phyloP scores from a whole-genome alignment of 2,888 invertebrate species.

The Pedicia rivosa region DNA sequence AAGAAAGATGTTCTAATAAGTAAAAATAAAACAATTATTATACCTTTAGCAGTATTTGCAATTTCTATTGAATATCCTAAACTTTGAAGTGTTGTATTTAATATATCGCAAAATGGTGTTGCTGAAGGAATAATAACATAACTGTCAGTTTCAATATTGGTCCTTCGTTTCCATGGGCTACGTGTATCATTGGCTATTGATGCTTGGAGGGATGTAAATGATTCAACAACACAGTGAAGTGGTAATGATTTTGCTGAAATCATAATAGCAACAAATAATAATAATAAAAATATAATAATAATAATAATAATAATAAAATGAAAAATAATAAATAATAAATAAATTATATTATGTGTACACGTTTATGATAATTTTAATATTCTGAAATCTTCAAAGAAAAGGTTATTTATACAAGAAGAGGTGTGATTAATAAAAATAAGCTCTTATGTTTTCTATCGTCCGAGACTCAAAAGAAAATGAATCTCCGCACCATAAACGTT shows the following conservation, averaged over 20 bases:
- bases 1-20: too few species aligned
- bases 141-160: slow-evolving; percentile 79
- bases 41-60: slow-evolving; percentile 68
- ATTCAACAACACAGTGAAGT: slow-evolving; percentile 90
- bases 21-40: slow-evolving; percentile 3
- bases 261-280: too few species aligned
- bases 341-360: too few species aligned
- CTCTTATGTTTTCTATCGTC: too few species aligned
- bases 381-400: too few species aligned
- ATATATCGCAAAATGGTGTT: slow-evolving; percentile 82
- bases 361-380: too few species aligned
- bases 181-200: slow-evolving; percentile 34
- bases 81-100: slow-evolving; percentile 77
- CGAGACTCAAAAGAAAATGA: too few species aligned
- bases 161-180: slow-evolving; percentile 47
- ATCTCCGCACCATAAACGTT: too few species aligned
- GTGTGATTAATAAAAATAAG: too few species aligned
- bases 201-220: slow-evolving; percentile 52
- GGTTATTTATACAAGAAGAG: too few species aligned
- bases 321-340: slow-evolving; percentile 2
- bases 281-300: slow-evolving; percentile 8
- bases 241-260: slow-evolving; percentile 64
- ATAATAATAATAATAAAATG: not conserved
- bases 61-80: slow-evolving; percentile 81
- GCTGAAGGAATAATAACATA: slow-evolving; percentile 90